phyloP scores from a whole-genome alignment of 2,888 invertebrate genomes.

The Caenorhabditis sp. region DNA sequence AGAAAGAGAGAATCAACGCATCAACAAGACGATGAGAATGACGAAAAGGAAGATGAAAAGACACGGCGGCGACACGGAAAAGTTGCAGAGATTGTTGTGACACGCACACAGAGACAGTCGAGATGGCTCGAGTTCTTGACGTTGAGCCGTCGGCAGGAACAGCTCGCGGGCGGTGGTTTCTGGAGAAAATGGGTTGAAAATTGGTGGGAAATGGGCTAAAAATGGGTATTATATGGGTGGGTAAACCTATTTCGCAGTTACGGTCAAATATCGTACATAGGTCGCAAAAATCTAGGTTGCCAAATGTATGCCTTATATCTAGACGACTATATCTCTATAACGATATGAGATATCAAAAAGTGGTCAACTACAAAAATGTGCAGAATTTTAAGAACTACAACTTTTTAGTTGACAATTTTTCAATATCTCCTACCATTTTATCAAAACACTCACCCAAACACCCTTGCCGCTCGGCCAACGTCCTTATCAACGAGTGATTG shows the following conservation, averaged over 20 bases:
- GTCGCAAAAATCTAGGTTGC: too few relatives aligned
- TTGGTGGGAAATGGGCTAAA: too few relatives aligned
- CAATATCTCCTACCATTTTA: too few relatives aligned
- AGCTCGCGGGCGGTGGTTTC: conserved; percentile 71
- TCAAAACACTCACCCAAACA: conserved; percentile 69
- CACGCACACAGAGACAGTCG: conserved; percentile 73
- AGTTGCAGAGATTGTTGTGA: conserved; percentile 72
- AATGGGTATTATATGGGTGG: too few relatives aligned
- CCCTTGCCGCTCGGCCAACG: conserved; percentile 64
- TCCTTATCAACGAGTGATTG: conserved; percentile 67
- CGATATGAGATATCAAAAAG: too few relatives aligned
- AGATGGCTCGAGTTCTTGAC: conserved; percentile 70
- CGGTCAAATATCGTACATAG: too few relatives aligned
- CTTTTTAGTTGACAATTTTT: too few relatives aligned
- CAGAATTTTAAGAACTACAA: too few relatives aligned
- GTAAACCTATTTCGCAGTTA: too few relatives aligned
- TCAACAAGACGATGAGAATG: conserved; percentile 44
- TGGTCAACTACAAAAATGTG: too few relatives aligned
- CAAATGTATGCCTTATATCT: too few relatives aligned
- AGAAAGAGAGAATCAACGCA: conserved; percentile 34
- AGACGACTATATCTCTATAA: too few relatives aligned
- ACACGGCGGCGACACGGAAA: conserved; percentile 64
- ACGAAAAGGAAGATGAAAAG: conserved; percentile 47
- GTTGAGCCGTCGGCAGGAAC: conserved; percentile 69
- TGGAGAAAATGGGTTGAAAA: conserved; percentile 25